Conservation (phyloP, 2,797 vertebrate genomes). For the Myiotriccus ornatus region DNA sequence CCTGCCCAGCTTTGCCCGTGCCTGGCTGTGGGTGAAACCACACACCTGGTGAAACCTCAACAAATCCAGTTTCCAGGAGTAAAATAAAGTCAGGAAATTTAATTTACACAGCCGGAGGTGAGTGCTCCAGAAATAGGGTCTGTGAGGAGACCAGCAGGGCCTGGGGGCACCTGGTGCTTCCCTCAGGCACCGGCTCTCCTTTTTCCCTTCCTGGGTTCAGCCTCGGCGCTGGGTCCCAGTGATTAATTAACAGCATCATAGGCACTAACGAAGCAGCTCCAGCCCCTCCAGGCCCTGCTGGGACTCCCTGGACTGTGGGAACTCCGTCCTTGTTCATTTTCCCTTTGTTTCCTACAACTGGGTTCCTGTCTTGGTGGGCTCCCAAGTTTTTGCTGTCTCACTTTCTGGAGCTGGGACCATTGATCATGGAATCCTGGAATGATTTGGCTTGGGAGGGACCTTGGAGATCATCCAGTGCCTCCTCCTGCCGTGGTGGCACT, state of each 20-base stretch:
- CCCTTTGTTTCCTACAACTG: background rate
- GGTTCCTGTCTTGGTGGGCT: accelerated
- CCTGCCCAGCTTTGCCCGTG: background rate
- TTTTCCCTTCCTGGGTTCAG: background rate
- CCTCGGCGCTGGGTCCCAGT: background rate
- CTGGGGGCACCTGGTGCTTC: background rate
- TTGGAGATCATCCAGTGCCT: background rate
- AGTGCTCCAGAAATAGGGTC: background rate
- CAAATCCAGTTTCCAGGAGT: background rate
- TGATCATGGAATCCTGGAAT: background rate
- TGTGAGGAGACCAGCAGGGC: accelerated
- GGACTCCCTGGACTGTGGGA: background rate
- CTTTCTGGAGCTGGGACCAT: background rate
- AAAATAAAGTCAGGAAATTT: background rate
- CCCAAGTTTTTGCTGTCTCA: background rate
- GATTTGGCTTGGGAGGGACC: background rate
- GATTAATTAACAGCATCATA: background rate
- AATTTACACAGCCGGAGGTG: background rate
- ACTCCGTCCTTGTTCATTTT: background rate
- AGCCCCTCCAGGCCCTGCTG: background rate
- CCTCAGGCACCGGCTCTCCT: background rate
- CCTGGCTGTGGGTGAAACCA: background rate
- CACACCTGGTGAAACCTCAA: accelerated
- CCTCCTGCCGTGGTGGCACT: background rate
- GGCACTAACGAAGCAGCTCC: background rate